A percentile compares a stretch with the other conserved stretches of the same genome.
Evolutionary conservation across 1,140 invertebrate species (phyloP).

Genomic region (Sarcophaga peregrina): DNA sequence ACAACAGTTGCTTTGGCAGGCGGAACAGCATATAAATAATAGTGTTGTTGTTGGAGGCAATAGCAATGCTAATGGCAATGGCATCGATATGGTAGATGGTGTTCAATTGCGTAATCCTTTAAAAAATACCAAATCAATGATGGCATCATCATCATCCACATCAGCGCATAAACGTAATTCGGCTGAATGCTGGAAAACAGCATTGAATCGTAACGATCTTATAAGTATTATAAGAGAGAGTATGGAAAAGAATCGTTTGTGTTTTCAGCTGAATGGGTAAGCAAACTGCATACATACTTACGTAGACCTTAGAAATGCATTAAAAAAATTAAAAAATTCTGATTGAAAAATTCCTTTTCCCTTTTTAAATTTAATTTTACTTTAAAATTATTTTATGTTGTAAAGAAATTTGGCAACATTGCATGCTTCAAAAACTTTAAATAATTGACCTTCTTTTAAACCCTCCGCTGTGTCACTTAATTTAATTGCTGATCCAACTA

Average conservation of each 20-base stretch:
- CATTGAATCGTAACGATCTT: slow-evolving; percentile 81
- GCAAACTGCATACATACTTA: slow-evolving; percentile 38
- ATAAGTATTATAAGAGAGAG: slow-evolving; percentile 89
- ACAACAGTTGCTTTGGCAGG: slow-evolving; percentile 47
- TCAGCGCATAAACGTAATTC: slow-evolving; percentile 56
- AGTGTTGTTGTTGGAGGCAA: slow-evolving; percentile 56
- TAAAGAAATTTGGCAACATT: slow-evolving; percentile 31
- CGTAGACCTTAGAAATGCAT: not conserved
- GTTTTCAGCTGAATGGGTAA: slow-evolving; percentile 83
- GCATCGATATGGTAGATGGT: slow-evolving; percentile 57
- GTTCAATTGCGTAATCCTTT: slow-evolving; percentile 60
- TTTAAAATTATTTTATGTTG: slow-evolving; percentile 10
- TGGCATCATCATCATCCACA: not conserved
- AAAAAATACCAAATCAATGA: not conserved
- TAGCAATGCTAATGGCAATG: slow-evolving; percentile 45
- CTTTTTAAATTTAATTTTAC: not conserved
- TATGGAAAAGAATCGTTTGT: slow-evolving; percentile 90
- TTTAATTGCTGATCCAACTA: no score
- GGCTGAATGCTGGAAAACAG: slow-evolving; percentile 69
- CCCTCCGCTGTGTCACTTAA: not conserved
- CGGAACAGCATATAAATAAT: slow-evolving; percentile 14
- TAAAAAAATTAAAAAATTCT: not conserved
- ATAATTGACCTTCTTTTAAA: not conserved
- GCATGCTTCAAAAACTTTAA: not conserved
- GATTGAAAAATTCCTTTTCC: not conserved